These are phyloP conservation scores for Calephelis perditalis DNA, from an alignment of 2,888 invertebrate genomes.

Conservation along the genomic window DNA sequence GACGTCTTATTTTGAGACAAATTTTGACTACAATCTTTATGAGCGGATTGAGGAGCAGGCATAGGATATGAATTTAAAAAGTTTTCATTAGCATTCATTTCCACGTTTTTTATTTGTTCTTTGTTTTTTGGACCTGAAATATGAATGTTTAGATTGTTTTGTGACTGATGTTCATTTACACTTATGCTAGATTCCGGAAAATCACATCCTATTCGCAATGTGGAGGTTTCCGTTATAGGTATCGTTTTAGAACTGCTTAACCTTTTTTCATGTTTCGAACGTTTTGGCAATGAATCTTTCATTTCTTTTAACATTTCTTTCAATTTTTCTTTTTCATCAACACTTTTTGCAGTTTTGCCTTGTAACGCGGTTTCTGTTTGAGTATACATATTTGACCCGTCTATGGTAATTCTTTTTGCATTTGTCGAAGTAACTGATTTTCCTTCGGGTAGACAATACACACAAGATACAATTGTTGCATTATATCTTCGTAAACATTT, in stretches of 20 bases:
- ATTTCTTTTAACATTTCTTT: conserved; percentile 87
- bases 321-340: conserved; percentile 78
- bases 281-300: conserved; percentile 85
- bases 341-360: conserved; percentile 22
- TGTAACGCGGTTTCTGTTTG: conserved; percentile 41
- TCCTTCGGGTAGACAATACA: conserved; percentile 43
- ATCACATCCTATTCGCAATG: conserved; percentile 51
- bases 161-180: background rate
- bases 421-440: conserved; percentile 22
- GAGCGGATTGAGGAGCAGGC: background rate
- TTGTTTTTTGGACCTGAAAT: too few species aligned
- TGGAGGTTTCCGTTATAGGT: conserved; percentile 48
- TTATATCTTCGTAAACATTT: conserved; percentile 58
- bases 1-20: background rate
- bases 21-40: background rate
- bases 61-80: background rate
- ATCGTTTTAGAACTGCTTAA: conserved; percentile 25
- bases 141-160: too few species aligned
- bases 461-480: conserved; percentile 47
- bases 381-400: conserved; percentile 39
- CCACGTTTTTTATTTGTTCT: background rate
- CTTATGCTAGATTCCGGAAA: background rate
- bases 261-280: conserved; percentile 54
- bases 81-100: conserved; percentile 4
- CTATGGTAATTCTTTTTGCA: conserved; percentile 26